Percentiles rank a stretch among this genome's conserved stretches.
Evolutionary conservation across 1,140 invertebrate species (phyloP).

Genomic region (Drosophila melanogaster): DNA sequence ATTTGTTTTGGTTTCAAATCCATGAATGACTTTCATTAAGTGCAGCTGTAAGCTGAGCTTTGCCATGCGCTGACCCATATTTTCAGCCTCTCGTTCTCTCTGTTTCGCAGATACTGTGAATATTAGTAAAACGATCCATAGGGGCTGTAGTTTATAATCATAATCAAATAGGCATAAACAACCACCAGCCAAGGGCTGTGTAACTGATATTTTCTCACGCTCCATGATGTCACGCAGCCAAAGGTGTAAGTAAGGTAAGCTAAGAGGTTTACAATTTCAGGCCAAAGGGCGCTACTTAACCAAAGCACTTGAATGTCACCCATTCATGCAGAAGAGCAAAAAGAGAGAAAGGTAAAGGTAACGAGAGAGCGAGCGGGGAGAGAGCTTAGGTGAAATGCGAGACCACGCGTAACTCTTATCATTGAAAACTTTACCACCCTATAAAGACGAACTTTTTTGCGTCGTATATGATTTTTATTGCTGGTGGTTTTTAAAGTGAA

Average conservation of each 20-base stretch:
- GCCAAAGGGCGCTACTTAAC: no score
- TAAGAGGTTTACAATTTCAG: constrained; percentile 30
- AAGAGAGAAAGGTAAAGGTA: not conserved
- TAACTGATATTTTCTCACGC: constrained; percentile 72
- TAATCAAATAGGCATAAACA: constrained; percentile 19
- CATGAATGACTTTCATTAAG: constrained; percentile 76
- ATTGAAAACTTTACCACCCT: constrained; percentile 23
- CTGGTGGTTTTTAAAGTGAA: not conserved
- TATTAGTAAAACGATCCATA: constrained; percentile 42
- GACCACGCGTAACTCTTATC: constrained; percentile 20
- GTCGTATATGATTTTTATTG: constrained; percentile 5
- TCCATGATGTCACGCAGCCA: constrained; percentile 64
- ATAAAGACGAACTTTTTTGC: constrained; percentile 29
- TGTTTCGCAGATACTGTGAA: constrained; percentile 18
- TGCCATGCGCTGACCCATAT: constrained; percentile 69
- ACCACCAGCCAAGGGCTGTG: constrained; percentile 45
- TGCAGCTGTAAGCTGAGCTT: constrained; percentile 60
- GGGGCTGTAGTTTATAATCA: constrained; percentile 17
- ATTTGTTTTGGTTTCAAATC: constrained; percentile 67
- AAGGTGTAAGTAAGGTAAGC: constrained; percentile 31
- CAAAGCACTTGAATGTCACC: constrained; percentile 47
- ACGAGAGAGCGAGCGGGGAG: constrained; percentile 3
- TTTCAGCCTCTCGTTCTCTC: constrained; percentile 13
- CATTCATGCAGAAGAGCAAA: constrained; percentile 34
- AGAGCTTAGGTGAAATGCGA: not conserved